Percentiles rank a stretch among this genome's conserved stretches.
phyloP scores from a whole-genome alignment of 2,797 vertebrate species.

The Oryzias dopingdopingensis region DNA sequence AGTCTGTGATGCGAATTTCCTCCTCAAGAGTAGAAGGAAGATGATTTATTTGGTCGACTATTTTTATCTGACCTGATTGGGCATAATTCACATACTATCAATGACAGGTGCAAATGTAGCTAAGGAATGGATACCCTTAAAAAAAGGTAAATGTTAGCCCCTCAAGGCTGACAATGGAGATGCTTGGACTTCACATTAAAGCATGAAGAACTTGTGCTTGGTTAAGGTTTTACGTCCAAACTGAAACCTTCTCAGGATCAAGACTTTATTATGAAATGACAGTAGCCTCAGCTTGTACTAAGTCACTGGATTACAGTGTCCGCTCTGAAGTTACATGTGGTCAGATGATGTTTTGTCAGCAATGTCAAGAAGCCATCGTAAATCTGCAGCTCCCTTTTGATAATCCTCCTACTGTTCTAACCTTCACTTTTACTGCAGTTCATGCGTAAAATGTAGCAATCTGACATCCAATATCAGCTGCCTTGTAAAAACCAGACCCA shows the following conservation, averaged over 20 bases:
- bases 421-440: conserved; percentile 60
- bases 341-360: conserved; percentile 37
- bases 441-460: conserved; percentile 63
- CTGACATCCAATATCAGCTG: conserved; percentile 49
- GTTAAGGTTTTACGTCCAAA: conserved; percentile 35
- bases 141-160: conserved; percentile 53
- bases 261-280: conserved; percentile 34
- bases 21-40: conserved; percentile 55
- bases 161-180: conserved; percentile 34
- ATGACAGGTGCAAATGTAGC: conserved; percentile 56
- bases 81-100: conserved; percentile 64
- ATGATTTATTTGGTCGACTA: conserved; percentile 75
- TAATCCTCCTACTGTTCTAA: conserved; percentile 41
- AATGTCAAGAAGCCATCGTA: conserved; percentile 42
- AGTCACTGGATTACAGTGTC: conserved; percentile 26
- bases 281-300: conserved; percentile 11
- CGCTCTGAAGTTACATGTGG: conserved; percentile 16
- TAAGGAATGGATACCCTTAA: conserved; percentile 30
- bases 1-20: conserved; percentile 62
- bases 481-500: conserved; percentile 63
- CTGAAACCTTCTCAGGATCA: conserved; percentile 27
- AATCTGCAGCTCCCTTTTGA: conserved; percentile 40
- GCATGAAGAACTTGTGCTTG: conserved; percentile 40
- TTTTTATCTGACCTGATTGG: conserved; percentile 77
- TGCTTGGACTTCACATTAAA: conserved; percentile 17